Percentiles rank a stretch among this genome's conserved stretches.
Conservation (phyloP, 1,140 invertebrate species). For the Telenomus remus region DNA sequence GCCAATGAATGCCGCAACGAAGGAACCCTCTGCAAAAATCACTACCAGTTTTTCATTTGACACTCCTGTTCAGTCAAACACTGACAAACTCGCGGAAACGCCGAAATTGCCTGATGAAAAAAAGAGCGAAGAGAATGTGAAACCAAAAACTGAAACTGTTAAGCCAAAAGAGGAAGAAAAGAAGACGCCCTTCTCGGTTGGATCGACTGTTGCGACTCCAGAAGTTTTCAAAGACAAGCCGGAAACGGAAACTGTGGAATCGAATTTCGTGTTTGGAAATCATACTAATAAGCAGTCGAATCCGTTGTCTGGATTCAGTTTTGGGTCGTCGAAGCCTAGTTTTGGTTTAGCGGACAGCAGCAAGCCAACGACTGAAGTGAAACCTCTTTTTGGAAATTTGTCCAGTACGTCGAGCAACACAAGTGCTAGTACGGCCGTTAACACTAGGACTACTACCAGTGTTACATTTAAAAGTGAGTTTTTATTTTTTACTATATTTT, state of each 20-base stretch:
- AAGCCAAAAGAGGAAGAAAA: too few relatives aligned
- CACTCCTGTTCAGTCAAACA: neutral
- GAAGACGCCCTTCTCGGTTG: neutral
- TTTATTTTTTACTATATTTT: too few relatives aligned
- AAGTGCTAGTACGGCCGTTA: neutral
- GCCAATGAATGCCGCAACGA: conserved; percentile 34
- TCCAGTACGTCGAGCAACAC: neutral
- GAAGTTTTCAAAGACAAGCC: too few relatives aligned
- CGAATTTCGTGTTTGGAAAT: conserved; percentile 33
- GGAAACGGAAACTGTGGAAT: neutral
- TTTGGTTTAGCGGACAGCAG: neutral
- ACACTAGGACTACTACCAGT: neutral
- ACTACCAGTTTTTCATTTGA: neutral
- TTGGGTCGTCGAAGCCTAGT: conserved; percentile 6
- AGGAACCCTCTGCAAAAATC: neutral
- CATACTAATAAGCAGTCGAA: conserved; percentile 11
- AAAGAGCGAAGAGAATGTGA: too few relatives aligned
- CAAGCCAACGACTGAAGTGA: neutral
- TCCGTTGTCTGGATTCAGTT: conserved; percentile 8
- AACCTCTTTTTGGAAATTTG: conserved; percentile 15
- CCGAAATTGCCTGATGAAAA: too few relatives aligned
- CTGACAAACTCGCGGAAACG: conserved; percentile 4
- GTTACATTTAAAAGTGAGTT: neutral
- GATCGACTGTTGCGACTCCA: neutral
- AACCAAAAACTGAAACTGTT: too few relatives aligned